Conservation (phyloP, 2,113 vertebrate species). For the Eubucco bourcierii region DNA sequence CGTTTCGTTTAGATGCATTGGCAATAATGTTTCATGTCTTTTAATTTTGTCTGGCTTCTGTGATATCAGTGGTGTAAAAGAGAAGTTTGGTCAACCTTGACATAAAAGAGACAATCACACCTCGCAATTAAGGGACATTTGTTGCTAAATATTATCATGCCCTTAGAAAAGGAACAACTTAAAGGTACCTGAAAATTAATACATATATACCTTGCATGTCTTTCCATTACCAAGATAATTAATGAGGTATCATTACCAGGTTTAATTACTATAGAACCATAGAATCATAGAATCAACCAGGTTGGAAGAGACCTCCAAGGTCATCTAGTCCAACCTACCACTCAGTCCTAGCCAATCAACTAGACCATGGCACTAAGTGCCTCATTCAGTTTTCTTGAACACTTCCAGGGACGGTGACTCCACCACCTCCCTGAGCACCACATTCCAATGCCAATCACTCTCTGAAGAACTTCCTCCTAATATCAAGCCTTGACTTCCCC, state of each 20-base stretch:
- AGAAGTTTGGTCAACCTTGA: not conserved
- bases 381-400: no score
- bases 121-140: not conserved
- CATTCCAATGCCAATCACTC: no score
- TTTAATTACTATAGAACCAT: not conserved
- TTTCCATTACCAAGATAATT: not conserved
- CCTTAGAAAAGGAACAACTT: not conserved
- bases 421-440: no score
- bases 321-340: no score
- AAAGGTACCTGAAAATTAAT: not conserved
- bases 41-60: not conserved
- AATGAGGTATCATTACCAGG: rapidly evolving
- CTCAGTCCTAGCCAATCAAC: no score
- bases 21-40: not conserved
- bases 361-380: no score
- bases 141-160: not conserved
- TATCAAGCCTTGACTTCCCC: no score
- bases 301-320: no score
- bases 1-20: not conserved
- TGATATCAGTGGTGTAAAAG: not conserved
- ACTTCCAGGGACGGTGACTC: no score
- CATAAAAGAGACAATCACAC: not conserved
- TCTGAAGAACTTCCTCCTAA: no score
- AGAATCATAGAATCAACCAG: no score
- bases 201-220: not conserved